Conservation (phyloP, 2,888 invertebrate genomes). For the Nemoura dubitans region DNA sequence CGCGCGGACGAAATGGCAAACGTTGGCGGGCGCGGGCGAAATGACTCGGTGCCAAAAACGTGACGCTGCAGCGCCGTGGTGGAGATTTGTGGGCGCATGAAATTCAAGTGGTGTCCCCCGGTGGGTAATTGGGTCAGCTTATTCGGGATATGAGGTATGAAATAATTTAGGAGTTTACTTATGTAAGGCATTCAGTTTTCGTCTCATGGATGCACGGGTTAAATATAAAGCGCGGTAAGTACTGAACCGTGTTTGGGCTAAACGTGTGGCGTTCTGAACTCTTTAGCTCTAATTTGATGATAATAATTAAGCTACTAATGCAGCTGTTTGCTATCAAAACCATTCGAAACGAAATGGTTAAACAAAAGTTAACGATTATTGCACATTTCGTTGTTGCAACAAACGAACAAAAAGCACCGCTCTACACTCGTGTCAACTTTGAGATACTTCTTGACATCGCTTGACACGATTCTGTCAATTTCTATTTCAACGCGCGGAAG, state of each 20-base stretch:
- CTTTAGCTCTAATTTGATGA: no score
- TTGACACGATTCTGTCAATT: neutral
- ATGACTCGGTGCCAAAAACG: neutral
- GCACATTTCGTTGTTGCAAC: neutral
- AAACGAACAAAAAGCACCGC: neutral
- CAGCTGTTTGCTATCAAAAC: neutral
- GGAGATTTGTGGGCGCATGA: neutral
- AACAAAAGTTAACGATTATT: neutral
- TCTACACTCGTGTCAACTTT: neutral
- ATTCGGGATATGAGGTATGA: neutral
- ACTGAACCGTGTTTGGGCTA: neutral
- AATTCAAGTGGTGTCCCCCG: neutral
- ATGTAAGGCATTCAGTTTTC: neutral
- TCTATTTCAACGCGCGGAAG: neutral
- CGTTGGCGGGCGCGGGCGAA: neutral
- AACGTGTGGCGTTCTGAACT: no score
- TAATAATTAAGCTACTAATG: no score
- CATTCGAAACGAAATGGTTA: neutral
- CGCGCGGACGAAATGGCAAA: neutral
- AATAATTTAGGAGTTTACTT: neutral
- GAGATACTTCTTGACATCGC: neutral
- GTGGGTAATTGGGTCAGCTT: conserved; percentile 1
- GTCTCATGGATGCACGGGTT: neutral
- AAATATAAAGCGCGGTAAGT: neutral
- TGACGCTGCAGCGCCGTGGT: neutral